Evolutionary conservation across 2,888 invertebrate species (phyloP), one percentile per base, ranked within the genome.

Genomic region (Trichacis sp.): DNA sequence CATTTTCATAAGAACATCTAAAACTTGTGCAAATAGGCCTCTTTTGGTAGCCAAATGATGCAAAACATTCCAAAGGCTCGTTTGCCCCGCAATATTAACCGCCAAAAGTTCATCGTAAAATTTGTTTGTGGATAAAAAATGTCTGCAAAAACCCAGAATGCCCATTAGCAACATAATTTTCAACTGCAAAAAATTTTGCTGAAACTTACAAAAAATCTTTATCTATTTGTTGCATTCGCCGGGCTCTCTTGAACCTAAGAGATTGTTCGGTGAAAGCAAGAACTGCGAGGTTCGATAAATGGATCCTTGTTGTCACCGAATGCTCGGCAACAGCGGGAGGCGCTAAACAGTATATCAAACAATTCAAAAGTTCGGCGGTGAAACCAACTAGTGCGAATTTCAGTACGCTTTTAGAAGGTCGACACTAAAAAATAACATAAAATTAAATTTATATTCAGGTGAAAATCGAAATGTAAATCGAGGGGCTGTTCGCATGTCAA

Each of bases 61-160:
- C 15, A 91, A 83, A 38, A 90, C 85, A 68, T 88, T 87, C 87
- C 89, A 89, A 52, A 90, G 85, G 30, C 88, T 88, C 29, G 89
- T 88, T 75, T 90, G 89, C 57, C 89, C 88, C 6, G 90, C 86
- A 17, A 91, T 87, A 73, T 88, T 88, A 48, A 91, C 87, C 8
- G 90, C 90, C 72, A 88, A 79, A 42, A 87, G 85, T 80, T 91
- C 90, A 75, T 91, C 90, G 74, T 90, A 91, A 77, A 87, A 88
- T 64, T 87, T 87, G 81, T 90, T 90, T 59, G 87, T 87, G 48
- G 87, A 86, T 67, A 90, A 81, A 82, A 90, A 90, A 70, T 86
- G 85, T 82, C 88, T 88, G 69, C 24, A 81, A 84, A 24, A 8
- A 51, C 33, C 42, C 11, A 60, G 33, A 40, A 40, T 43, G 18